Evolutionary conservation across 2,888 invertebrate genomes (phyloP).

Genomic region (Andrena flavipes): DNA sequence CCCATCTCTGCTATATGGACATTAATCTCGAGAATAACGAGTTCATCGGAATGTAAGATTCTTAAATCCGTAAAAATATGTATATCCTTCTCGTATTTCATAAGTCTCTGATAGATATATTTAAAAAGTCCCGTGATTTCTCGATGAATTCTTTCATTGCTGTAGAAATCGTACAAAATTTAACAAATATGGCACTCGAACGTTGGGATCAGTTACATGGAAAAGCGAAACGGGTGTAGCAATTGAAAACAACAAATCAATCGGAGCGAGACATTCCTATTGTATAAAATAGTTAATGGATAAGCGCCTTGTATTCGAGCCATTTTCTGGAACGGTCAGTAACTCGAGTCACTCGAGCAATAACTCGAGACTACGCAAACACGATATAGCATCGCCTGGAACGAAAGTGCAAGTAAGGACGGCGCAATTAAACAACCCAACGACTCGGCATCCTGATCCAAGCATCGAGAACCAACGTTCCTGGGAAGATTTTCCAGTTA

Average conservation of each 20-base stretch:
- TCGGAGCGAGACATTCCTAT: constrained; percentile 10
- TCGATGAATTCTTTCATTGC: no score
- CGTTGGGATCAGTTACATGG: not conserved
- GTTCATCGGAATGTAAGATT: no score
- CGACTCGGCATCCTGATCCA: constrained; percentile 9
- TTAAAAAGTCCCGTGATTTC: no score
- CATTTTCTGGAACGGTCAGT: constrained; percentile 33
- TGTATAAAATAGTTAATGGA: constrained; percentile 4
- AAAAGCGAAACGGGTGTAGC: not conserved
- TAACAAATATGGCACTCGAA: not conserved
- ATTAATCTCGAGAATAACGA: no score
- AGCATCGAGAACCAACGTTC: constrained; percentile 33
- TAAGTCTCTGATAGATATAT: no score
- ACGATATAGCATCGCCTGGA: constrained; percentile 21
- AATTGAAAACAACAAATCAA: constrained; percentile 17
- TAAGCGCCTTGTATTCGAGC: constrained; percentile 5
- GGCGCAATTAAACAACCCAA: constrained; percentile 47
- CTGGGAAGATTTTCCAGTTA: constrained; percentile 41
- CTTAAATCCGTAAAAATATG: no score
- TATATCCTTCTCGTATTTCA: no score
- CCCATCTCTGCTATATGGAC: no score
- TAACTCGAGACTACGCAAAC: constrained; percentile 35
- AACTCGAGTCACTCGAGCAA: constrained; percentile 16
- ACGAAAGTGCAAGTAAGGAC: constrained; percentile 56
- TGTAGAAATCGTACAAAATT: no score